Base-by-base conservation (phyloP, 2,113 vertebrate genomes). In the Phyllostomus discolor region DNA sequence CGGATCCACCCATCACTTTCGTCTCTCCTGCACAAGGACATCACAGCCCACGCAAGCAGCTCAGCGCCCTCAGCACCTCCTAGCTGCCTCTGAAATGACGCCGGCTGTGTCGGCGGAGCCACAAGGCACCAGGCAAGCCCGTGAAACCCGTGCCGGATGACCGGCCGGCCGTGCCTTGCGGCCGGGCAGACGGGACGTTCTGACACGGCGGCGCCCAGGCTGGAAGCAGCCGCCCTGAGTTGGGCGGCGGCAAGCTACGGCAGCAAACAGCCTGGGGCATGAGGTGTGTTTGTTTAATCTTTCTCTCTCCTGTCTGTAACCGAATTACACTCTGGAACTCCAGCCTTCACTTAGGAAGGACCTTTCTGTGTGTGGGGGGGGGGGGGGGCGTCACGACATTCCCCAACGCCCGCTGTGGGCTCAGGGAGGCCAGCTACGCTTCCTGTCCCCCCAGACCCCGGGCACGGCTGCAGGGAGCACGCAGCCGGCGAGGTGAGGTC, bases 401-500 rank as follows among this genome's bases (percentile, higher is more conserved):
- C 31, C 24, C 14, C 1, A 35, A 26, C 10, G 1, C 1, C 1
- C 1, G 2, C 4, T 10, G 1, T 0, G 28, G 5, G 16, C 50
- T 75, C 15, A 6, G 0, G 5, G 0, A 0, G 35, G 48, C 26
- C n/a, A 2, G 75, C 33, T 3, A 0, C 1, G 54, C 78, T 54
- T 33, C 38, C 31, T 9, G 1, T 17, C 7, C 11, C 80, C 19
- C 4, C 0, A 20, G 11, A 6, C 4, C n/a, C 73, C 78, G 31
- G 3, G 17, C 8, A 0, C 0, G 6, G 46, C n/a, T 6, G 7
- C 31, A 4, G 2, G 15, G 5, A 22, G 48, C 35, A 0, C 2
- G 20, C 1, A 0, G 6, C 35, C 2, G 33, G 35, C 31, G 1
- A 31, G 31, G 0, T 0, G 57, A 17, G 57, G 4, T 4, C 12